phyloP scores from a whole-genome alignment of 2,113 vertebrate genomes.

The Gallinago jamesoni region DNA sequence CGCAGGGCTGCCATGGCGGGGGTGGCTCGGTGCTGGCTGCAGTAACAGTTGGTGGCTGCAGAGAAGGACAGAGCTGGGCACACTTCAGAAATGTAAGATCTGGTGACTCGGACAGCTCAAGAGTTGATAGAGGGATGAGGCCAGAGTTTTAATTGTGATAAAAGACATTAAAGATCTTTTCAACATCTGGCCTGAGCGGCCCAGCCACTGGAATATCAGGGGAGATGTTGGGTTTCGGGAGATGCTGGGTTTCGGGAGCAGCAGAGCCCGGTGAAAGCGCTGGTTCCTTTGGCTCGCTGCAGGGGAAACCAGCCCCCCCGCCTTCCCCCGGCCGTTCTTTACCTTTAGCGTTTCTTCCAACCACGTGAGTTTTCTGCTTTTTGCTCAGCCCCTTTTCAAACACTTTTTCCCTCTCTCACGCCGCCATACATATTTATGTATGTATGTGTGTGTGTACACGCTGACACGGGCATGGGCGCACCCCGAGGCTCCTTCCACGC shows the following conservation, averaged over 20 bases:
- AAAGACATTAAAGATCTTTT: not conserved
- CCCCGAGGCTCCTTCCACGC: not conserved
- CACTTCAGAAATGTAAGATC: not conserved
- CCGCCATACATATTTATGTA: not conserved
- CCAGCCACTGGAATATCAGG: rapidly evolving
- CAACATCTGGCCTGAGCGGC: not conserved
- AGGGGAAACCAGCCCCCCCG: not conserved
- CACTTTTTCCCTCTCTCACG: not conserved
- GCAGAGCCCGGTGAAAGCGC: not conserved
- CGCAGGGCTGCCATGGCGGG: not conserved
- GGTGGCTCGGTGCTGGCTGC: not conserved
- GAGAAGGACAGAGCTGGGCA: not conserved
- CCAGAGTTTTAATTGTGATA: not conserved
- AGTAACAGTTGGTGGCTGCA: not conserved
- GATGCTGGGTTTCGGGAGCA: not conserved
- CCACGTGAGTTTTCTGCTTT: not conserved
- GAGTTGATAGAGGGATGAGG: not conserved
- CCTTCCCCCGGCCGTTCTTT: not conserved
- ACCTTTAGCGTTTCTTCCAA: not conserved
- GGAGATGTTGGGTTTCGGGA: too few species aligned
- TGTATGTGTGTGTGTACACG: too few species aligned
- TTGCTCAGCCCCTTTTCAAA: not conserved
- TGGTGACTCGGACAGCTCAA: not conserved
- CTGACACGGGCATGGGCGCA: not conserved
- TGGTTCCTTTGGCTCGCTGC: not conserved